A percentile compares a stretch with the other conserved stretches of the same genome.
These are phyloP conservation scores for Coremacera marginata DNA, from an alignment of 2,888 invertebrate genomes.

Conservation along the genomic window DNA sequence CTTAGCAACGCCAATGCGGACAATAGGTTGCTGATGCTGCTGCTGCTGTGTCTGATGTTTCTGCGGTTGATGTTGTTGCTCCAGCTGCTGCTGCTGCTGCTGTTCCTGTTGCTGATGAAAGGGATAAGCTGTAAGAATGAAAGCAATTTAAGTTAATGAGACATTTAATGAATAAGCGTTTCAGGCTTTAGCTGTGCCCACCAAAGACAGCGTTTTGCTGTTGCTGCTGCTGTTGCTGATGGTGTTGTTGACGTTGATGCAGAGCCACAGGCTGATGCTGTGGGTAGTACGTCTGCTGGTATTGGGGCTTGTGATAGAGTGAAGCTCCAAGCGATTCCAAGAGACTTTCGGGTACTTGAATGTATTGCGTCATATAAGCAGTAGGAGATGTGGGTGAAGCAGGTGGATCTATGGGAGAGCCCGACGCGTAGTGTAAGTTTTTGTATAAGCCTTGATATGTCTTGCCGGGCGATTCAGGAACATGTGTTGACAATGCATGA, in stretches of 20 bases:
- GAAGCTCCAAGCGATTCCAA: constrained; percentile 52
- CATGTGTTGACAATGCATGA: not conserved
- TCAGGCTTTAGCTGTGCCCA: not conserved
- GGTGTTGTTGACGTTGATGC: constrained; percentile 35
- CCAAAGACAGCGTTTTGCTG: constrained; percentile 16
- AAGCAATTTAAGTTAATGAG: constrained; percentile 1
- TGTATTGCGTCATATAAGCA: constrained; percentile 49
- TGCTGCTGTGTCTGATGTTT: constrained; percentile 35
- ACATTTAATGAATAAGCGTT: constrained; percentile 3
- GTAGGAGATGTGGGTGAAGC: constrained; percentile 38
- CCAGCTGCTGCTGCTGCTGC: constrained; percentile 43
- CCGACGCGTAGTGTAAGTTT: constrained; percentile 38
- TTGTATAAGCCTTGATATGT: constrained; percentile 33
- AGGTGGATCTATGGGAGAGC: constrained; percentile 42
- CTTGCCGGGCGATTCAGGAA: not conserved
- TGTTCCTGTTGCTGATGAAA: constrained; percentile 52
- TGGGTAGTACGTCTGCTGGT: constrained; percentile 44
- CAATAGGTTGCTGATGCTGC: constrained; percentile 29
- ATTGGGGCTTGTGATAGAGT: constrained; percentile 44
- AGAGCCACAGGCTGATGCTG: constrained; percentile 38
- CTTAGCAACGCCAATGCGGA: constrained; percentile 44
- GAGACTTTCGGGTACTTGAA: constrained; percentile 57
- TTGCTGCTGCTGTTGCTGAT: constrained; percentile 31
- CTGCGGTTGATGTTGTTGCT: constrained; percentile 46
- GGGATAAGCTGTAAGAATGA: constrained; percentile 53